Conservation (phyloP, 2,888 invertebrate genomes). For the Cheiracanthium punctorium region DNA sequence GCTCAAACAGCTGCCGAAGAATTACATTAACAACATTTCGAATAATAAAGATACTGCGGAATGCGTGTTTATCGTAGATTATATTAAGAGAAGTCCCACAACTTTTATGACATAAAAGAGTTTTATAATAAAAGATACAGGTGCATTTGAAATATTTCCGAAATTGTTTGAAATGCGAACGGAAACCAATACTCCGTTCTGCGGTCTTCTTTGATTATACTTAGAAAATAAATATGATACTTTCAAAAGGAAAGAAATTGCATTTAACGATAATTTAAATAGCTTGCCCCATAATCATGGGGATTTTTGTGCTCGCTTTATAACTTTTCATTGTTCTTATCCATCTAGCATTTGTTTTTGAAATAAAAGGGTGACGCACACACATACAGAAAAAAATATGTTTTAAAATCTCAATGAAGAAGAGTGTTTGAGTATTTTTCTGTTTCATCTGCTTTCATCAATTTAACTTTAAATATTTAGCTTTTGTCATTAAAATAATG, state of each 20-base stretch:
- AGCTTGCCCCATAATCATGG: too few species aligned
- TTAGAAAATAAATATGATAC: not conserved
- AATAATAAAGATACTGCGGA: not conserved
- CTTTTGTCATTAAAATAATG: too few species aligned
- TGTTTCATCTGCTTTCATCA: too few species aligned
- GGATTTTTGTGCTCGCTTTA: too few species aligned
- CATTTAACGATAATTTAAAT: too few species aligned
- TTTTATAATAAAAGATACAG: not conserved
- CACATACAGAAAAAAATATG: too few species aligned
- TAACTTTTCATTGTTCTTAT: too few species aligned
- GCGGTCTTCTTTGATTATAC: not conserved
- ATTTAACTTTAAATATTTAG: too few species aligned
- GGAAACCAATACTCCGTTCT: not conserved
- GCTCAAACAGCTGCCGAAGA: not conserved
- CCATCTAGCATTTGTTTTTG: too few species aligned
- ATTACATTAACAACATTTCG: not conserved
- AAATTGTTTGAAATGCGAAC: not conserved
- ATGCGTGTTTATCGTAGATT: not conserved
- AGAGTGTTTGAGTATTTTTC: too few species aligned
- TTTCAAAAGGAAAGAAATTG: not conserved
- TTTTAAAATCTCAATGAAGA: too few species aligned
- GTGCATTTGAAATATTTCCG: conserved; percentile 2
- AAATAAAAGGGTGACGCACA: too few species aligned
- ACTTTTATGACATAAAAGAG: not conserved
- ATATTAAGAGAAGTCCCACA: not conserved